Conservation (phyloP, 2,113 vertebrate species). For the Agelaius tricolor region DNA sequence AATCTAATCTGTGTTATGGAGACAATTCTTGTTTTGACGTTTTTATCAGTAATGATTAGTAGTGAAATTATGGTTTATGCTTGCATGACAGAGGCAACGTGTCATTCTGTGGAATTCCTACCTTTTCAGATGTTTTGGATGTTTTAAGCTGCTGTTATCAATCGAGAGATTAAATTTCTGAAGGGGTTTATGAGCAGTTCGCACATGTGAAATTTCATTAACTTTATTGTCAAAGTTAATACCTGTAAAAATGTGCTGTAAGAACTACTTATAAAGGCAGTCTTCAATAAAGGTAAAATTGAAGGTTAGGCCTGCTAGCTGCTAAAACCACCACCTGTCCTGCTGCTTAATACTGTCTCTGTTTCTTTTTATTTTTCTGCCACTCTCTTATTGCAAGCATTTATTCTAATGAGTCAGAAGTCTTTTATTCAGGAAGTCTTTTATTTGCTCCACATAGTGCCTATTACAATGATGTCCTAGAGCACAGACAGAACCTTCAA, state of each 20-base stretch:
- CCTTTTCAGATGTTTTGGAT: neutral
- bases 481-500: rapidly evolving
- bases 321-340: neutral
- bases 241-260: neutral
- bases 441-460: neutral
- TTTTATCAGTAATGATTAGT: neutral
- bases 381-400: neutral
- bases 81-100: neutral
- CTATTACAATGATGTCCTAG: neutral
- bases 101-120: neutral
- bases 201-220: neutral
- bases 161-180: neutral
- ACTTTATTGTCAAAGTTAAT: neutral
- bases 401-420: neutral
- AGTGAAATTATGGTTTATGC: neutral
- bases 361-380: neutral
- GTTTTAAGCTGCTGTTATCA: neutral
- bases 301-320: neutral
- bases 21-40: neutral
- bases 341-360: neutral
- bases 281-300: neutral
- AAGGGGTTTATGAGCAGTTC: neutral
- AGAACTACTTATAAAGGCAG: neutral
- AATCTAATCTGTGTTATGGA: neutral
- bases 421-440: neutral